A percentile compares a stretch with the other conserved stretches of the same genome.
These are phyloP conservation scores for Dioctria linearis DNA, from an alignment of 2,888 invertebrate genomes.

Conservation along the genomic window DNA sequence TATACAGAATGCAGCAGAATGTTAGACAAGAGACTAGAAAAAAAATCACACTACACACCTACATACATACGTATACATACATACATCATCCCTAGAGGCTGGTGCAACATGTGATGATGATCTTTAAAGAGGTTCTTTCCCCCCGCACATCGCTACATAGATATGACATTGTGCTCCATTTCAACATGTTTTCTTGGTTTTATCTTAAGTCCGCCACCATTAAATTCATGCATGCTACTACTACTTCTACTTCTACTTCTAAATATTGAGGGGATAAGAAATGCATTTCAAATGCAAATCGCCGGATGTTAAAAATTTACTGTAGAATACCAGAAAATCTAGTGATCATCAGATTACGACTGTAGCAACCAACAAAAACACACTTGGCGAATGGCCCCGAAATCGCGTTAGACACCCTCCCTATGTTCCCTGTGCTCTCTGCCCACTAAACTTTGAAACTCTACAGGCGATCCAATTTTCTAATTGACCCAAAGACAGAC, in stretches of 20 bases:
- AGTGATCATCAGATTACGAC: constrained; percentile 41
- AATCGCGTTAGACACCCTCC: not conserved
- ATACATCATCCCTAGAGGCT: not conserved
- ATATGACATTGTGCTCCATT: constrained; percentile 37
- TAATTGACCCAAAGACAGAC: constrained; percentile 47
- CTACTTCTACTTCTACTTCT: not conserved
- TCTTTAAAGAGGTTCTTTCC: not conserved
- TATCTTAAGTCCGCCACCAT: constrained; percentile 7
- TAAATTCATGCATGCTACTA: constrained; percentile 40
- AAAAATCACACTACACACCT: constrained; percentile 2
- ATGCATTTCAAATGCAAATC: constrained; percentile 40
- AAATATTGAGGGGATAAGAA: not conserved
- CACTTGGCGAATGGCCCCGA: constrained; percentile 22
- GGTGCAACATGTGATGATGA: constrained; percentile 33
- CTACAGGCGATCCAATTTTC: constrained; percentile 41
- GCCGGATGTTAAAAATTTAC: constrained; percentile 42
- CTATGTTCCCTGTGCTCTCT: not conserved
- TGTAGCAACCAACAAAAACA: constrained; percentile 6
- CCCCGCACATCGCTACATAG: not conserved
- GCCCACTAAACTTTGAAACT: too few species aligned
- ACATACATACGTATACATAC: not conserved
- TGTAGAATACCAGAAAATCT: constrained; percentile 35
- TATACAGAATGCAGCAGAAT: not conserved
- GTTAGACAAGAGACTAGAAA: not conserved
- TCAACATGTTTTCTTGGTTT: constrained; percentile 24